phyloP scores from a whole-genome alignment of 2,113 vertebrate genomes.

The Takifugu bimaculatus region DNA sequence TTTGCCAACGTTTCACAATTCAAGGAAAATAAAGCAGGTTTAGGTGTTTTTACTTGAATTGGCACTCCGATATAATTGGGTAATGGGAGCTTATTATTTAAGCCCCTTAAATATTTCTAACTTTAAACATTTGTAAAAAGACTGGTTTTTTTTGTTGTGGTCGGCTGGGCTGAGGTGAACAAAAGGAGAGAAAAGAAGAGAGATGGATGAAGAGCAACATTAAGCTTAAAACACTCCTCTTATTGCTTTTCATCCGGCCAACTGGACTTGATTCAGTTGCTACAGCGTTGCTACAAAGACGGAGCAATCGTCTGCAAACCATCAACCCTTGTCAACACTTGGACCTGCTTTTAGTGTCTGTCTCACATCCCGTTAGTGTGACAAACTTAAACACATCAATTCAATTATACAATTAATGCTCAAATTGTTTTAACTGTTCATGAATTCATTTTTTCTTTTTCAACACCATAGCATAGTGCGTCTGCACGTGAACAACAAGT shows the following conservation, averaged over 20 bases:
- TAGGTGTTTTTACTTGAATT: slow-evolving; percentile 47
- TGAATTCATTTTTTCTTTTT: not conserved
- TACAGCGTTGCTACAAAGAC: slow-evolving; percentile 52
- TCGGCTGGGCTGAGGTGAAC: slow-evolving; percentile 9
- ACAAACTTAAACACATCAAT: slow-evolving; percentile 58
- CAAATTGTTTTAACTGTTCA: no score
- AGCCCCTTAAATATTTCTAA: slow-evolving; percentile 6
- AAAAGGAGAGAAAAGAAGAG: not conserved
- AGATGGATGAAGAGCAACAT: slow-evolving; percentile 20
- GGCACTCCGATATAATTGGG: slow-evolving; percentile 10
- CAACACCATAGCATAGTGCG: no score
- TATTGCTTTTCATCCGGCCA: slow-evolving; percentile 35
- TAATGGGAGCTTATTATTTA: slow-evolving; percentile 9
- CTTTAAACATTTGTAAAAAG: not conserved
- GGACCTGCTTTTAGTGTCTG: slow-evolving; percentile 54
- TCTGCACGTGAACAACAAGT: no score
- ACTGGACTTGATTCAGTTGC: slow-evolving; percentile 50
- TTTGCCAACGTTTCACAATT: slow-evolving; percentile 42
- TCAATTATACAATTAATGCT: slow-evolving; percentile 24
- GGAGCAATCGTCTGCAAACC: slow-evolving; percentile 59
- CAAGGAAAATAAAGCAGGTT: slow-evolving; percentile 25
- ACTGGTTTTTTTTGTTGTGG: not conserved
- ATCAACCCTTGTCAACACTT: slow-evolving; percentile 56
- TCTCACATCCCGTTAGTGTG: slow-evolving; percentile 53
- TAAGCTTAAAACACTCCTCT: slow-evolving; percentile 33